Evolutionary conservation across 2,888 invertebrate species (phyloP), one percentile per base, ranked within the genome.

Genomic region (Meghimatium bilineatum): DNA sequence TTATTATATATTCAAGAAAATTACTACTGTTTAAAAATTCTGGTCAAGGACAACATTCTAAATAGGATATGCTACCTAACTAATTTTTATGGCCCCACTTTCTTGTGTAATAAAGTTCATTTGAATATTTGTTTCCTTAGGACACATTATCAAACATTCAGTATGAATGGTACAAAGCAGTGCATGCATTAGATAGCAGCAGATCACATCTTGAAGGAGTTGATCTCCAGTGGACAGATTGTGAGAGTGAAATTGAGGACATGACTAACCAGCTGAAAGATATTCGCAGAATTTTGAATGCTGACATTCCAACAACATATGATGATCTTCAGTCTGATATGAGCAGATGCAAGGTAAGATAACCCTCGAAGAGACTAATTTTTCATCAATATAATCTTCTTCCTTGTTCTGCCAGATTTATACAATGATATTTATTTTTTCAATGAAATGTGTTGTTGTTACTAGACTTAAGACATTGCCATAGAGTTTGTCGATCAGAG

Each of bases 231-330:
- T 93, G 93, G 93, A 86, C 88, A 49, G 90, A 90, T 17, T 90
- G 91, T 88, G 92, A 93, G 82, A 89, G 89, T 38, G 91, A 91
- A 66, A 91, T 93, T 82, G 92, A 92, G 49, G 92, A 92, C 23
- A 88, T 91, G 34, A 87, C 92, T 26, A 86, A 87, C 49, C 92
- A 92, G 92, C 87, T 93, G 74, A 90, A 89, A 85, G 91, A 91
- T 63, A 90, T 91, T 26, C 87, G 93, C 32, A 85, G 82, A 6
- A 82, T 87, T 10, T 85, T 92, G n/a, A 86, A 86, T 14, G 78
- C 85, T 23, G 90, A 89, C 6, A 87, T 93, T 38, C 93, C 93
- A 1, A 87, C 89, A 20, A 88, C 89, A 26, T 92, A 92, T 81
- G 92, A 92, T 76, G 90, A 90, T n/a, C 87, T 93, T 26, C 91